phyloP scores from a whole-genome alignment of 1,140 invertebrate genomes.

The Listronotus oregonensis region DNA sequence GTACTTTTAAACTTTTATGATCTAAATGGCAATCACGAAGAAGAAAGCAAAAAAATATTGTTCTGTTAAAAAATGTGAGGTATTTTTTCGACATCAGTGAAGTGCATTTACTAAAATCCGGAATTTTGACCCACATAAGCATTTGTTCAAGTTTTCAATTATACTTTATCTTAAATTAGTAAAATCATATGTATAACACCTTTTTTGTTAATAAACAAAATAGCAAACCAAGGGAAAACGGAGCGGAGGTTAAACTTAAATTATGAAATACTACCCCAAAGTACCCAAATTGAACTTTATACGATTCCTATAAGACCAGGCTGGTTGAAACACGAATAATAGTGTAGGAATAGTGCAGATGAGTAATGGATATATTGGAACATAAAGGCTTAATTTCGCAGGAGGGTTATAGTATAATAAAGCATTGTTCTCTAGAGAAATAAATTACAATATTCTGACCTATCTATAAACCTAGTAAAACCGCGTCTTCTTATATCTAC shows the following conservation, averaged over 20 bases:
- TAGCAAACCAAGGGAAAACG: slow-evolving; percentile 1
- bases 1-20: too few species aligned
- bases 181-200: too few species aligned
- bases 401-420: slow-evolving; percentile 55
- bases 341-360: slow-evolving; percentile 44
- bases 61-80: too few species aligned
- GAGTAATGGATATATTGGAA: slow-evolving; percentile 54
- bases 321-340: slow-evolving; percentile 31
- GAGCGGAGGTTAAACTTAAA: slow-evolving; percentile 25
- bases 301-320: slow-evolving; percentile 30
- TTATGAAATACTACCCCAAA: slow-evolving; percentile 28
- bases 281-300: slow-evolving; percentile 33
- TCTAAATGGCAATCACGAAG: too few species aligned
- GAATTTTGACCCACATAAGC: too few species aligned
- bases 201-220: too few species aligned
- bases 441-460: slow-evolving; percentile 49
- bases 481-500: slow-evolving; percentile 6
- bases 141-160: too few species aligned
- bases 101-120: too few species aligned
- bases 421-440: slow-evolving; percentile 55
- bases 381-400: slow-evolving; percentile 52
- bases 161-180: too few species aligned
- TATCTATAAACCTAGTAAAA: slow-evolving; percentile 37
- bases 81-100: too few species aligned
- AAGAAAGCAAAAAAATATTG: too few species aligned